Percentiles rank a stretch among this genome's conserved stretches.
phyloP scores from a whole-genome alignment of 1,140 invertebrate species.

The Drosophila bocki region DNA sequence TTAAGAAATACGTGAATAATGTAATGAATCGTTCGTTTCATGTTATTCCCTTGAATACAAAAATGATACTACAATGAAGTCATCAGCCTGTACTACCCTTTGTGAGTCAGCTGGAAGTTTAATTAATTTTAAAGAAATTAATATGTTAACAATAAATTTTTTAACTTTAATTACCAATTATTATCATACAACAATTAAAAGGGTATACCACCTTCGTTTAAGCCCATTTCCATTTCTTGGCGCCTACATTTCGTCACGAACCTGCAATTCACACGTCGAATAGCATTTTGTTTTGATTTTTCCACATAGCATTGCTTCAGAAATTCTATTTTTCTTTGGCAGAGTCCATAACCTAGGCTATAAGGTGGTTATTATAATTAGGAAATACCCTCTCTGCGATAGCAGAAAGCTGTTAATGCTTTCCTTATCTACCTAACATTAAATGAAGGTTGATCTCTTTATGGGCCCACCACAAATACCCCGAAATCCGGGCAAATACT shows the following conservation, averaged over 20 bases:
- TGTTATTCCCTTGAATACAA: neutral
- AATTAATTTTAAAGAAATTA: neutral
- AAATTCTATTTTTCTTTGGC: conserved; percentile 3
- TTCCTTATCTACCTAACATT: conserved; percentile 53
- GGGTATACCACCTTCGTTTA: neutral
- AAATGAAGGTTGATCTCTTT: conserved; percentile 62
- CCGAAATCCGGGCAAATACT: conserved; percentile 35
- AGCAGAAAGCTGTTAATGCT: conserved; percentile 8
- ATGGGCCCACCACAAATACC: conserved; percentile 19
- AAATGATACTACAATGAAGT: neutral
- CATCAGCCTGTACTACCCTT: neutral
- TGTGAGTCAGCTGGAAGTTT: neutral
- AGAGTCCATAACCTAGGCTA: conserved; percentile 14
- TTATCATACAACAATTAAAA: neutral
- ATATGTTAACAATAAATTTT: neutral
- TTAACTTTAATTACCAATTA: neutral
- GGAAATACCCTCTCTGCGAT: conserved; percentile 6
- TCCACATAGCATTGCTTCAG: neutral
- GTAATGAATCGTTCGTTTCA: neutral
- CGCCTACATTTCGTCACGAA: conserved; percentile 46
- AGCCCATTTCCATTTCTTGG: neutral
- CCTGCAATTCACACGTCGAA: conserved; percentile 61
- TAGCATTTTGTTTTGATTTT: conserved; percentile 51
- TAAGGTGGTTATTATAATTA: neutral
- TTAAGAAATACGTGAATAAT: neutral